Evolutionary conservation across 1,140 invertebrate genomes (phyloP), one percentile per base, ranked within the genome.

Genomic region (Drosophila subpulchrella): DNA sequence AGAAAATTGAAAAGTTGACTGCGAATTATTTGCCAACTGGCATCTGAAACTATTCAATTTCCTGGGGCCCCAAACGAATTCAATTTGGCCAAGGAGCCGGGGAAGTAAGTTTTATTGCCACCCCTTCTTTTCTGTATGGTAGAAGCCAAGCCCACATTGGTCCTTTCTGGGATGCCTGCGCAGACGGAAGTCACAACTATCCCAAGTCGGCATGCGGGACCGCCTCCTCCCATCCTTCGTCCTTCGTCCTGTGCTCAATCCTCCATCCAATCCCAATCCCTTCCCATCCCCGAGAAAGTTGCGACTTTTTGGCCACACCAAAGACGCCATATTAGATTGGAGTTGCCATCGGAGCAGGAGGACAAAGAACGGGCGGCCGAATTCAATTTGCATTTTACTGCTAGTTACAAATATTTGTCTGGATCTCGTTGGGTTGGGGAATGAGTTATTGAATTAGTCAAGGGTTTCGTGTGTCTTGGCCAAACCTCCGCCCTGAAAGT

Each of bases 21-120:
- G 50, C 50, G 54, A 76, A 79, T 80, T 81, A 89, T 83, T 89
- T 83, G 63, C 66, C 79, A 80, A 89, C 79, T 79, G 74, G 74
- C 75, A 89, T 84, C 80, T 89, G 74, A 75, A 89, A 89, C 84
- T 89, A 89, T 89, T 84, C 81, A 89, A 84, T 90, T 89, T 89
- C 70, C 84, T 83, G 75, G 13, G n/a, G 27, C 27, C 30, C 46
- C 67, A 47, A 77, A 75, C 61, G 72, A 78, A 72, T 88, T 81
- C 83, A 82, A 82, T 82, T 86, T 73, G 57, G 44, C 46, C 38
- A 54, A 38, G 60, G 56, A 54, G 17, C 36, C 15, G n/a, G 39
- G 59, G 72, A 71, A 76, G 65, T 73, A 81, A 86, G 78, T 81
- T 79, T 78, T 61, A 81, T 81, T 67, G 65, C 67, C 55, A 79